Percentiles rank a stretch among this genome's conserved stretches.
phyloP scores from a whole-genome alignment of 2,797 vertebrate species.

The Hoplostethus mediterraneus region DNA sequence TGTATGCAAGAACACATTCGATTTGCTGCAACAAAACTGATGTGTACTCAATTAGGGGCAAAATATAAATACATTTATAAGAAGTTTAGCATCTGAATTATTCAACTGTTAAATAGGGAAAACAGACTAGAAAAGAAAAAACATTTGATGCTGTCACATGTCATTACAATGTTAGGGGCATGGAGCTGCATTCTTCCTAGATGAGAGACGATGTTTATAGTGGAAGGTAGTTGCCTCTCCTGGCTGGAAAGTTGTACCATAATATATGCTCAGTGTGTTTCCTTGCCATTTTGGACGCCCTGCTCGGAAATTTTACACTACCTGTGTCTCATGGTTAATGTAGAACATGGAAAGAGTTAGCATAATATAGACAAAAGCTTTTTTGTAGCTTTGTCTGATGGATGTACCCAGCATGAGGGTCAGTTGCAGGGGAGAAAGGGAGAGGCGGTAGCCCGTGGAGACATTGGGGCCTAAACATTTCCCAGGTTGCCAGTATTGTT shows the following conservation, averaged over 20 bases:
- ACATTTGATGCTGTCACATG: slow-evolving; percentile 66
- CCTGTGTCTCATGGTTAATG: slow-evolving; percentile 66
- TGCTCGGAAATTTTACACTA: slow-evolving; percentile 62
- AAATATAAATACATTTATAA: not conserved
- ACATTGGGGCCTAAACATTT: slow-evolving; percentile 65
- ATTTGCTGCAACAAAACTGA: slow-evolving; percentile 10
- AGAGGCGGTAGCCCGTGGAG: slow-evolving; percentile 57
- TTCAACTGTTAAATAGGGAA: slow-evolving; percentile 48
- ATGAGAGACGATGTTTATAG: slow-evolving; percentile 75
- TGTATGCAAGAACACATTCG: slow-evolving; percentile 14
- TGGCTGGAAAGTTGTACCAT: slow-evolving; percentile 63
- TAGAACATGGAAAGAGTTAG: slow-evolving; percentile 60
- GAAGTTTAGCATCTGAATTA: slow-evolving; percentile 39
- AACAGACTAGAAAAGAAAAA: slow-evolving; percentile 29
- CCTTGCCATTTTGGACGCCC: slow-evolving; percentile 65
- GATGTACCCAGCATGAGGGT: slow-evolving; percentile 55
- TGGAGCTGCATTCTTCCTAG: slow-evolving; percentile 62
- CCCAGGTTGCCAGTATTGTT: slow-evolving; percentile 72
- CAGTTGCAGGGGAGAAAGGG: slow-evolving; percentile 43
- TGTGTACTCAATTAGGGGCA: slow-evolving; percentile 10
- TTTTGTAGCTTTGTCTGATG: slow-evolving; percentile 49
- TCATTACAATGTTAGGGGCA: slow-evolving; percentile 60
- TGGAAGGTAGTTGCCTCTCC: slow-evolving; percentile 68
- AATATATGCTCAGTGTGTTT: slow-evolving; percentile 59
- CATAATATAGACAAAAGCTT: slow-evolving; percentile 55